These are phyloP conservation scores for Cirrhinus mrigala DNA, from an alignment of 2,797 vertebrate genomes.

Conservation along the genomic window DNA sequence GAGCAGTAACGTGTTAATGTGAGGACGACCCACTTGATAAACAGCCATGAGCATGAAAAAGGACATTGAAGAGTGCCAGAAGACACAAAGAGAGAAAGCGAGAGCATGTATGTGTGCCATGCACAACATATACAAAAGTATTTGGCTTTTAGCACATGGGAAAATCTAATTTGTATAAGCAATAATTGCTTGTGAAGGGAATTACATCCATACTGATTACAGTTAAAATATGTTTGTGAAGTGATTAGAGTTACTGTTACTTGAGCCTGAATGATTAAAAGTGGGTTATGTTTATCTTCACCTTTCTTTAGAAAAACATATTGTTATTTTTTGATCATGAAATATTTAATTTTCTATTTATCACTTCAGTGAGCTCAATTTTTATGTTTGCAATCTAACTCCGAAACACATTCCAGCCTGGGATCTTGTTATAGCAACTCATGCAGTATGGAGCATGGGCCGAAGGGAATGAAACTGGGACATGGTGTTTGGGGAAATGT, in stretches of 20 bases:
- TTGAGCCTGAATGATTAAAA: neutral
- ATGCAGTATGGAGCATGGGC: conserved; percentile 35
- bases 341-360: conserved; percentile 52
- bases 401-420: conserved; percentile 24
- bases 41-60: conserved; percentile 32
- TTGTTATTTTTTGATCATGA: conserved; percentile 22
- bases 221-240: conserved; percentile 3
- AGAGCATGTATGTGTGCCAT: neutral
- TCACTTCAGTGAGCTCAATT: conserved; percentile 40
- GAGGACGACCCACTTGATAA: conserved; percentile 21
- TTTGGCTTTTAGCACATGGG: neutral
- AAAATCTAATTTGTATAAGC: neutral
- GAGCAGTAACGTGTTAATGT: conserved; percentile 19
- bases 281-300: conserved; percentile 15
- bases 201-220: neutral
- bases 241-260: neutral
- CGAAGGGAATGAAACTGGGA: conserved; percentile 40
- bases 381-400: conserved; percentile 31
- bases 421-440: conserved; percentile 39
- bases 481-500: neutral
- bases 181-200: neutral
- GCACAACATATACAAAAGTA: neutral
- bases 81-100: neutral
- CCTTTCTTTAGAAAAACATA: conserved; percentile 24
- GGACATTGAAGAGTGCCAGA: neutral